phyloP scores from a whole-genome alignment of 2,888 invertebrate species.

The Hemaris fuciformis region DNA sequence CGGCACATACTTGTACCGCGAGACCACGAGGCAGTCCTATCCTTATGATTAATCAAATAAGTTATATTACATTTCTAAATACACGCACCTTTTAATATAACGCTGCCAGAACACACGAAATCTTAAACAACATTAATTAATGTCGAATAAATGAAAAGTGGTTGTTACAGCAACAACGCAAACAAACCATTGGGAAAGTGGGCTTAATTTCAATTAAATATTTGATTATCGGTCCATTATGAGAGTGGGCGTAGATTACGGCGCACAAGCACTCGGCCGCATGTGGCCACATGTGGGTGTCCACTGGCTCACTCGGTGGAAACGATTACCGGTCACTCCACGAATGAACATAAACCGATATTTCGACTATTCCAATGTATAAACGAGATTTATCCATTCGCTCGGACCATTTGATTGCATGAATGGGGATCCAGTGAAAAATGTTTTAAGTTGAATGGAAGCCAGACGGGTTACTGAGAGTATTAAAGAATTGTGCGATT shows the following conservation, averaged over 20 bases:
- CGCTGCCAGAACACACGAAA: too few species aligned
- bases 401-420: slow-evolving; percentile 5
- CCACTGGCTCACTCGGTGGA: slow-evolving; percentile 1
- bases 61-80: too few species aligned
- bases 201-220: slow-evolving; percentile 2
- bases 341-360: slow-evolving; percentile 1
- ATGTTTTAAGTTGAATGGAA: slow-evolving; percentile 3
- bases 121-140: too few species aligned
- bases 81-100: too few species aligned
- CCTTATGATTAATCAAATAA: too few species aligned
- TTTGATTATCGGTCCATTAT: slow-evolving; percentile 3
- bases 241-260: slow-evolving; percentile 3
- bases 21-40: too few species aligned
- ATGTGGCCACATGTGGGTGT: slow-evolving; percentile 8
- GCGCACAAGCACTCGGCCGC: not conserved
- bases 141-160: too few species aligned
- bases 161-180: not conserved
- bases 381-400: slow-evolving; percentile 5
- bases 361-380: slow-evolving; percentile 1
- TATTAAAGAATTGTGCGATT: not conserved
- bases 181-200: not conserved
- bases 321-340: not conserved
- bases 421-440: slow-evolving; percentile 4
- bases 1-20: too few species aligned
- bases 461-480: not conserved